phyloP scores from a whole-genome alignment of 2,888 invertebrate genomes.

The Strigamia maritima region DNA sequence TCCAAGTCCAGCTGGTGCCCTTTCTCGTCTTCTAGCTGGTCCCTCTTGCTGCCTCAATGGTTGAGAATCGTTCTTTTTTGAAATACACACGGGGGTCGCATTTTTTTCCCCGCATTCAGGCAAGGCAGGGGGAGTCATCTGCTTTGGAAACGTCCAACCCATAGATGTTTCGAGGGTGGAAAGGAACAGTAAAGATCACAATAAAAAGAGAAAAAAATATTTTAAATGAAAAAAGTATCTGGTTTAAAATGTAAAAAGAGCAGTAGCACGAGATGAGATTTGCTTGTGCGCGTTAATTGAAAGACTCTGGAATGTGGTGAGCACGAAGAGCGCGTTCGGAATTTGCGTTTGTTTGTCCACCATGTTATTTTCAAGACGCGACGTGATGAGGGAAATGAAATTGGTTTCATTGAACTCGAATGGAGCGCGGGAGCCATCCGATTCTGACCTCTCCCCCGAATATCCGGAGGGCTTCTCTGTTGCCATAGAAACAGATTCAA shows the following conservation, averaged over 20 bases:
- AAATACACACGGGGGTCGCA: conserved; percentile 35
- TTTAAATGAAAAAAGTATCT: background rate
- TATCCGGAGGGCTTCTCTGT: conserved; percentile 10
- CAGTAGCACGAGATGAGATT: background rate
- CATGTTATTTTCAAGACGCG: conserved; percentile 6
- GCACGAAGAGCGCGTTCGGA: conserved; percentile 5
- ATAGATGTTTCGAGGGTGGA: background rate
- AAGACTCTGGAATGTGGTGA: background rate
- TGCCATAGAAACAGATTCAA: conserved; percentile 4
- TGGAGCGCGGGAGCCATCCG: conserved; percentile 5
- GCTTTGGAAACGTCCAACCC: conserved; percentile 6
- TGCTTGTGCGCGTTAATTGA: background rate
- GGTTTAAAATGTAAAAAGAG: background rate
- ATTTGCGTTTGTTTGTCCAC: conserved; percentile 15
- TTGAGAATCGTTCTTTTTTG: conserved; percentile 36
- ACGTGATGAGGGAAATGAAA: conserved; percentile 15
- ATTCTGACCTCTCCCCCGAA: conserved; percentile 5
- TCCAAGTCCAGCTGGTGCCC: conserved; percentile 10
- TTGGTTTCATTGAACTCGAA: conserved; percentile 15
- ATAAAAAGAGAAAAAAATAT: background rate
- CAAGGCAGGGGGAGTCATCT: conserved; percentile 9
- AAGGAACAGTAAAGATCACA: background rate
- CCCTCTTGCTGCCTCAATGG: conserved; percentile 36
- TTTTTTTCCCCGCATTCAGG: conserved; percentile 32
- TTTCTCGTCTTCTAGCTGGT: conserved; percentile 23